Conservation (phyloP, 2,113 vertebrate species). For the Collichthys lucidus region DNA sequence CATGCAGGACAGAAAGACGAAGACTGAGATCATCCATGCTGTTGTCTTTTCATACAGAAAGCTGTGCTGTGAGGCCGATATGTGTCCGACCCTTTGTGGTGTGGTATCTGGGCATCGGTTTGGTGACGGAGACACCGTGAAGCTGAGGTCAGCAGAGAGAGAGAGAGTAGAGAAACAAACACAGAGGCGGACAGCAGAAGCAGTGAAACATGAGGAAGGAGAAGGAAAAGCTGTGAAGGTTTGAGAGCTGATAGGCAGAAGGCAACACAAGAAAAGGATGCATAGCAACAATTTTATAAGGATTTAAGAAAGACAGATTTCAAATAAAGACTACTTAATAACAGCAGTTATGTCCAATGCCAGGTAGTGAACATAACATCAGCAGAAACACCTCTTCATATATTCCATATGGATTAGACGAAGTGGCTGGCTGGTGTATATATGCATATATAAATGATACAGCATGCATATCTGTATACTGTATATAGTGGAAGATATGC, state of each 20-base stretch:
- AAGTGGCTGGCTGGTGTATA: no score
- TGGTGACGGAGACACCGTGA: constrained; percentile 63
- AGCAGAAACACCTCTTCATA: no score
- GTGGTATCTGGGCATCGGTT: constrained; percentile 50
- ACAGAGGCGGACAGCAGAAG: constrained; percentile 48
- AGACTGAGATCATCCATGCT: not conserved
- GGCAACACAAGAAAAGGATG: constrained; percentile 3
- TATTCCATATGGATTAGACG: no score
- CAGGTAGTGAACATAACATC: not conserved
- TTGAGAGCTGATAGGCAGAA: constrained; percentile 18
- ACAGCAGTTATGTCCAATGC: not conserved
- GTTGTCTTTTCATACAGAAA: constrained; percentile 65
- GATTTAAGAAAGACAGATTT: not conserved
- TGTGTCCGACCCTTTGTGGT: constrained; percentile 51
- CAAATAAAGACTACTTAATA: no score
- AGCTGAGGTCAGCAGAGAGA: constrained; percentile 57
- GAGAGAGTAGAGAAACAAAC: not conserved
- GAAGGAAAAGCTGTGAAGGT: constrained; percentile 31
- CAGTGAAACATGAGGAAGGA: constrained; percentile 34
- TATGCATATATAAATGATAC: no score
- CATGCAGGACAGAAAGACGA: not conserved
- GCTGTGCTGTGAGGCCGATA: constrained; percentile 67
- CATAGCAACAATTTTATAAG: not conserved
- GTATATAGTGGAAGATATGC: no score
- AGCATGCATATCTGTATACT: no score